phyloP scores from a whole-genome alignment of 30 jellyfish, hydroid and myxozoan species.

The Aurelia coerulea region DNA sequence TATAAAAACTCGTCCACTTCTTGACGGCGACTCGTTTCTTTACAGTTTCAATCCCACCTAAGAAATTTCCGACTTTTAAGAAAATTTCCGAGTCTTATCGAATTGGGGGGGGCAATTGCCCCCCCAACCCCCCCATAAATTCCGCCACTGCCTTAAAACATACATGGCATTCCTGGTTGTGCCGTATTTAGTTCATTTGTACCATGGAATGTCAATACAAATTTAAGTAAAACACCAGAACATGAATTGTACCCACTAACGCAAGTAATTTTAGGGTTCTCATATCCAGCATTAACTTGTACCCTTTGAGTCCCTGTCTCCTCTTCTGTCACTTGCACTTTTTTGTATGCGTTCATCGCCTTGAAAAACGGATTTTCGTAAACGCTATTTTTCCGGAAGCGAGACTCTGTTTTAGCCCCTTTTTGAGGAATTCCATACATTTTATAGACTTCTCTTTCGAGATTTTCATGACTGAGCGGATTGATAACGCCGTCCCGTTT shows the following conservation, averaged over 20 bases:
- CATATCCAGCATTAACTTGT: constrained; percentile 99
- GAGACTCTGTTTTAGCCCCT: constrained; percentile 14
- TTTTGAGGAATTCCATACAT: neutral
- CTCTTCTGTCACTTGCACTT: constrained; percentile 97
- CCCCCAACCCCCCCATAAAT: too few relatives aligned
- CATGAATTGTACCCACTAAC: constrained; percentile 87
- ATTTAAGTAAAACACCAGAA: constrained; percentile 95
- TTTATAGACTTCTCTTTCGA: neutral
- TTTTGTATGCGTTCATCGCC: constrained; percentile 56
- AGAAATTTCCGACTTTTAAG: too few relatives aligned
- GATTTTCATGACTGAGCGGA: constrained; percentile 15
- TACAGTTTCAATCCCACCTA: too few relatives aligned
- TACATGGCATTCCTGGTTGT: constrained; percentile 67
- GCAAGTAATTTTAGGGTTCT: constrained; percentile 93
- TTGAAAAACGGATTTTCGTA: constrained; percentile 37
- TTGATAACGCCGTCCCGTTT: constrained; percentile 37
- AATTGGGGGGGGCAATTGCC: too few relatives aligned
- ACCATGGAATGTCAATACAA: constrained; percentile 91
- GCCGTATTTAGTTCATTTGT: constrained; percentile 70
- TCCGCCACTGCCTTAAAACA: constrained; percentile 5
- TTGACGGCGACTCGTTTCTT: too few relatives aligned
- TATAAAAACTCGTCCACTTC: too few relatives aligned
- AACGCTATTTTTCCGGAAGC: constrained; percentile 10
- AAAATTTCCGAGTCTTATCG: too few relatives aligned
- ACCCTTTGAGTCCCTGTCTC: constrained; percentile 99